phyloP scores from a whole-genome alignment of 2,888 invertebrate genomes.

The Hedychridium roseum region DNA sequence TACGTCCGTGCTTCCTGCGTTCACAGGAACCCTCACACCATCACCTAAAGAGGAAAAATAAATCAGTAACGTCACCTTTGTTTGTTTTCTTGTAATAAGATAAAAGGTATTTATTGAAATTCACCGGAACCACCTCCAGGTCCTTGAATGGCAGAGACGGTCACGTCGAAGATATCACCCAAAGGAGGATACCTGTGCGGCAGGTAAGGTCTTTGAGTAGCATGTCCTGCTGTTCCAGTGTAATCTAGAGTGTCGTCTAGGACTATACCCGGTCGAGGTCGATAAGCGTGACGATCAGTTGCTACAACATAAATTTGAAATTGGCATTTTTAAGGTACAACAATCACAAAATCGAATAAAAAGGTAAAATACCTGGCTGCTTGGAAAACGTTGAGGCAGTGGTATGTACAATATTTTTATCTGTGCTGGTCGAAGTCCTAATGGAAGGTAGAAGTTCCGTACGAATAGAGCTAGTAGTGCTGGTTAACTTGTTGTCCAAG shows the following conservation, averaged over 20 bases:
- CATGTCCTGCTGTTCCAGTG: constrained; percentile 59
- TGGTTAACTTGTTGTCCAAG: constrained; percentile 24
- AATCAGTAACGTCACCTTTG: no score
- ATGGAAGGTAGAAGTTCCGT: constrained; percentile 62
- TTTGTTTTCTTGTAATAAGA: no score
- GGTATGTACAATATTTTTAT: constrained; percentile 25
- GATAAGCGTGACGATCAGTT: constrained; percentile 68
- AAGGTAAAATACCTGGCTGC: constrained; percentile 36
- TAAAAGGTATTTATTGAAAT: no score
- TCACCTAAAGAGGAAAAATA: constrained; percentile 44
- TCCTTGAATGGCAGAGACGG: constrained; percentile 87
- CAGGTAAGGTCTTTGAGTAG: constrained; percentile 66
- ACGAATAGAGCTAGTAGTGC: constrained; percentile 50
- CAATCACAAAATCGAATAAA: neutral
- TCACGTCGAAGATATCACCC: constrained; percentile 88
- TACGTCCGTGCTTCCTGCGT: constrained; percentile 68
- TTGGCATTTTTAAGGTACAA: neutral
- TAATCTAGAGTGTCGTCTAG: constrained; percentile 74
- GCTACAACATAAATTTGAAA: constrained; percentile 34
- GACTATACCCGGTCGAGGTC: constrained; percentile 85
- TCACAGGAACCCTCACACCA: constrained; percentile 52
- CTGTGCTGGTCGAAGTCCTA: constrained; percentile 22
- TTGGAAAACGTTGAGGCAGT: constrained; percentile 47
- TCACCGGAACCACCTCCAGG: constrained; percentile 69
- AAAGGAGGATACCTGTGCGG: constrained; percentile 63